Evolutionary conservation across 2,113 vertebrate genomes (phyloP), one percentile per base, ranked within the genome.

Genomic region (Crotalus helleri): DNA sequence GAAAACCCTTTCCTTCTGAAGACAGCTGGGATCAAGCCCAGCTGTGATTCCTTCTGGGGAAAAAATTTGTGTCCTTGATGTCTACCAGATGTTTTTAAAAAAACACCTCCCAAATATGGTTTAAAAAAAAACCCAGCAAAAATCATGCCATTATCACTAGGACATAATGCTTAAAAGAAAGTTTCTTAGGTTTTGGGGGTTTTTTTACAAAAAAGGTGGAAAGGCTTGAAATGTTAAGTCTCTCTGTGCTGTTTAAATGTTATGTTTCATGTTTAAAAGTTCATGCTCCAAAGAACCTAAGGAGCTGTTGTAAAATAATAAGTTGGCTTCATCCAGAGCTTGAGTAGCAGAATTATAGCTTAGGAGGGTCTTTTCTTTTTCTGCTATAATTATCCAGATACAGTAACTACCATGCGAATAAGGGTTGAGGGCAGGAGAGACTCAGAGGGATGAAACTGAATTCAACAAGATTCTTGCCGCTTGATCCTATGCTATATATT

Each of bases 61-160:
- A 93, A 91, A 81, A 81, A 92, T 88, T 93, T 95, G 93, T 94
- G 95, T 59, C 87, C n/a, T 12, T 91, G 94, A 96, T 94, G 61
- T 57, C 90, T 92, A 92, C 21, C 94, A 96, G 95, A 95, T 96
- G 95, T 95, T 90, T 49, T 90, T 49, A 90, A 89, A 46, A 69
- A n/a, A 4, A 3, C 5, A 33, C 12, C 61, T 94, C 69, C 94
- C 95, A 93, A 93, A 94, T 96, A 94, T 94, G 94, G 95, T 39
- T 39, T 59, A 21, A 94, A 91, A 88, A 88, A 92, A 91, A 57
- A 23, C 33, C 89, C 91, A 91, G 90, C 93, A 94, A 92, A 93
- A 54, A 29, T 17, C 61, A 88, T 91, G 53, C 85, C 61, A 59
- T 92, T 86, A 53, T 87, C 81, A 74, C 44, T 88, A 91, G 10